Conservation (phyloP, 2,888 invertebrate species). For the Tribolium freemani region DNA sequence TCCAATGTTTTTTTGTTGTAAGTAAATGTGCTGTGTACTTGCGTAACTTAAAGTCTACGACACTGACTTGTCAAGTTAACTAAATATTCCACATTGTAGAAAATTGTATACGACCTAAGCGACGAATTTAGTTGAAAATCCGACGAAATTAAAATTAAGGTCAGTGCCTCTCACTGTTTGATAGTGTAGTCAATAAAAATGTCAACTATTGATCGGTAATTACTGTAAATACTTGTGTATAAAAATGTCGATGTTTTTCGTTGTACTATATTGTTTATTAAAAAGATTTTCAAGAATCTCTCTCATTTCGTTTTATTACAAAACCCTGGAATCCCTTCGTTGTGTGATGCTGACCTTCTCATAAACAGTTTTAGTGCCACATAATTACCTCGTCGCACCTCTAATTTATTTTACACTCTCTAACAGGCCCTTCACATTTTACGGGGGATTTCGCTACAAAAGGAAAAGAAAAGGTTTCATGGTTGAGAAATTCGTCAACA, state of each 20-base stretch:
- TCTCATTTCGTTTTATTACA: constrained; percentile 16
- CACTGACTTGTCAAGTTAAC: neutral
- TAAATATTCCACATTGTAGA: neutral
- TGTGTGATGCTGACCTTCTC: constrained; percentile 23
- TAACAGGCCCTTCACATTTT: constrained; percentile 31
- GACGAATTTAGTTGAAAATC: constrained; percentile 15
- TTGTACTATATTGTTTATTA: constrained; percentile 43
- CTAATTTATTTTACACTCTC: constrained; percentile 36
- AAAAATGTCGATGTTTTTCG: constrained; percentile 32
- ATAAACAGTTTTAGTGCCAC: constrained; percentile 43
- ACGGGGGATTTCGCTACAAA: constrained; percentile 14
- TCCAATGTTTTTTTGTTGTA: neutral
- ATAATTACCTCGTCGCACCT: constrained; percentile 41
- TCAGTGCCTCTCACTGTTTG: constrained; percentile 25
- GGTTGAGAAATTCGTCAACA: no score
- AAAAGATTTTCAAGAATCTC: constrained; percentile 22
- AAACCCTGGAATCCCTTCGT: constrained; percentile 12
- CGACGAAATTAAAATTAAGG: constrained; percentile 12
- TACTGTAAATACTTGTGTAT: constrained; percentile 27
- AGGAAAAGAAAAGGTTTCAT: constrained; percentile 2
- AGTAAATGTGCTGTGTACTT: neutral
- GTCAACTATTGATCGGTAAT: constrained; percentile 9
- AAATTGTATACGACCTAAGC: constrained; percentile 15
- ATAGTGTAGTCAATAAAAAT: constrained; percentile 2
- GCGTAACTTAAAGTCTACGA: neutral